Evolutionary conservation across 2,113 vertebrate genomes (phyloP), one percentile per base, ranked within the genome.

Genomic region (Corythoichthys haematopterus): DNA sequence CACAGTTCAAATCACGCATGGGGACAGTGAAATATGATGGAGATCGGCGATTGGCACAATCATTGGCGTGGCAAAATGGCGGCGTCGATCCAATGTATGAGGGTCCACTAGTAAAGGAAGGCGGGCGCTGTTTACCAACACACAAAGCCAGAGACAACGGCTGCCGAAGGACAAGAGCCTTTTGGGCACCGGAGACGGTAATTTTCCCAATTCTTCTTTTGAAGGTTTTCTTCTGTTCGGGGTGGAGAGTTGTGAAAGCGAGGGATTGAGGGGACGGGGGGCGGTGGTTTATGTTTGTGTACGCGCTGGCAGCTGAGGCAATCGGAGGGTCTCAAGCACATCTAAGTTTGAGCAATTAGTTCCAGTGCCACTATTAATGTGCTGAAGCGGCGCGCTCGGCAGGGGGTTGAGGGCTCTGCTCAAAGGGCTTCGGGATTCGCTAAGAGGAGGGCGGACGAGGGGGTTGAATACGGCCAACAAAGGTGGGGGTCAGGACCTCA

Each of bases 361-460:
- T 92, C 88, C 88, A 91, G 89, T 89, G 88, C 85, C 87, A 88
- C 87, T 86, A 87, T 90, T 89, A 92, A 90, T 81, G 81, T 85
- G 85, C 75, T 88, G 87, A 88, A 89, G 90, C 84, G 86, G 85
- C 77, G 80, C 81, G 79, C 90, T 79, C 89, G 0, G 85, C 84
- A 20, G 88, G 89, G 86, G 90, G 87, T 81, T 55, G 84, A 89
- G 87, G 87, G 80, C 80, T 69, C 28, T 69, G 69, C 88, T 87
- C 82, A 83, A 90, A 89, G 83, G 84, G 81, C 80, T 84, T 74
- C 74, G 82, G 82, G 84, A 80, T 86, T 88, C 57, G 61, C 66
- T 65, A 78, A 66, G 68, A 72, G 78, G 73, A 78, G 59, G 69
- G 60, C 20, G 60, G 60, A 46, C 40, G 43, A 20, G 43, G 65